These are phyloP conservation scores for Sphenodon punctatus DNA, from an alignment of 2,797 vertebrate genomes.

Conservation along the genomic window DNA sequence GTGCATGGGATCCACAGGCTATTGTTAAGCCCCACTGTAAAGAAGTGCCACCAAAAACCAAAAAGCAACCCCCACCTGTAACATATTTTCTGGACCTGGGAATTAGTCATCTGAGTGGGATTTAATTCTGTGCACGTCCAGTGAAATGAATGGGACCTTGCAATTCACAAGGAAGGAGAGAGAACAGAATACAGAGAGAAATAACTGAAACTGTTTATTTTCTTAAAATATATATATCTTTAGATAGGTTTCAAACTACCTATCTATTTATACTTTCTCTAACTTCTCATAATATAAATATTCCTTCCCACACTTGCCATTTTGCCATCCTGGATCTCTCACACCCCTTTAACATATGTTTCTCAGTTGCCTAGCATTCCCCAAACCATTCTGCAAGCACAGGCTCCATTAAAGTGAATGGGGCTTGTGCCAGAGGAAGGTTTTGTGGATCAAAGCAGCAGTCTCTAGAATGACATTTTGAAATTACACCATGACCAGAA, in stretches of 20 bases:
- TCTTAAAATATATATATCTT: neutral
- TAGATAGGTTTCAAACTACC: neutral
- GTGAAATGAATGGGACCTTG: neutral
- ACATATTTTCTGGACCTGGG: neutral
- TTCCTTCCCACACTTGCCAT: slow-evolving; percentile 24
- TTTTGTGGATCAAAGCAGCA: no score
- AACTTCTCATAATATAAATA: slow-evolving; percentile 19
- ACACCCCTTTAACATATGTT: slow-evolving; percentile 40
- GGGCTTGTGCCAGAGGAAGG: no score
- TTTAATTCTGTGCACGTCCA: neutral
- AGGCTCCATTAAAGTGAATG: no score
- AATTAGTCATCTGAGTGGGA: neutral
- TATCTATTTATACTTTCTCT: neutral
- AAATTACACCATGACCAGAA: slow-evolving; percentile 30
- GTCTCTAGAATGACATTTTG: slow-evolving; percentile 29
- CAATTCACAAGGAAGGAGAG: neutral
- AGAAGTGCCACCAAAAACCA: neutral
- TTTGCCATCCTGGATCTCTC: neutral
- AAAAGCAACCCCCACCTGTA: neutral
- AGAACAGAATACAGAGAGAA: neutral
- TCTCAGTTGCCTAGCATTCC: slow-evolving; percentile 43
- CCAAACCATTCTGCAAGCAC: no score
- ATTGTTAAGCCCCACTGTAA: no score
- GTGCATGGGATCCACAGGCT: no score
- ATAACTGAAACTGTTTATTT: neutral